Evolutionary conservation across 1,140 invertebrate species (phyloP).

Genomic region (Drosophila pachea): DNA sequence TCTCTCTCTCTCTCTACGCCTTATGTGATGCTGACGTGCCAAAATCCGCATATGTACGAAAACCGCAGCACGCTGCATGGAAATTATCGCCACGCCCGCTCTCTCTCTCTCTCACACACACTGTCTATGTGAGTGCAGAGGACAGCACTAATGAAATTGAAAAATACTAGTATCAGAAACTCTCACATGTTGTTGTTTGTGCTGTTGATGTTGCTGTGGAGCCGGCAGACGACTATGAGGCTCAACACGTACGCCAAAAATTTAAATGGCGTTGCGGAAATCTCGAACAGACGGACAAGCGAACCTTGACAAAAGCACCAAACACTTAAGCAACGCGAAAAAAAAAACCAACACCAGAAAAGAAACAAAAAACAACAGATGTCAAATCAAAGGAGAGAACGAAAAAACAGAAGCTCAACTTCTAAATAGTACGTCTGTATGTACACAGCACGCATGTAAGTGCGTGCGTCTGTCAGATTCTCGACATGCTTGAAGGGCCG

Average conservation of each 20-base stretch:
- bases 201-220: slow-evolving; percentile 11
- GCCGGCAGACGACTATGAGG: slow-evolving; percentile 49
- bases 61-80: slow-evolving; percentile 22
- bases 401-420: slow-evolving; percentile 16
- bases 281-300: slow-evolving; percentile 47
- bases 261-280: slow-evolving; percentile 71
- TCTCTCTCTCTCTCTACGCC: slow-evolving; percentile 8
- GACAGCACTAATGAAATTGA: slow-evolving; percentile 28
- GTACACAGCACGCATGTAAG: background rate
- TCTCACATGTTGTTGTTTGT: slow-evolving; percentile 10
- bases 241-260: slow-evolving; percentile 68
- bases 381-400: slow-evolving; percentile 12
- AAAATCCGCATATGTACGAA: slow-evolving; percentile 60
- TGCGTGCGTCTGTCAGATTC: background rate
- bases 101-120: no score
- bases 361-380: slow-evolving; percentile 20
- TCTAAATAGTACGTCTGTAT: slow-evolving; percentile 2
- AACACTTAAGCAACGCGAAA: slow-evolving; percentile 22
- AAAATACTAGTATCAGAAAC: slow-evolving; percentile 22
- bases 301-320: slow-evolving; percentile 56
- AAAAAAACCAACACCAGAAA: slow-evolving; percentile 18
- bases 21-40: slow-evolving; percentile 52
- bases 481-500: background rate
- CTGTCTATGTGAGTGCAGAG: slow-evolving; percentile 4
- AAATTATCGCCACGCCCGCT: background rate